These are phyloP conservation scores for Lordiphosa andalusiaca DNA, from an alignment of 2,888 invertebrate species.

Conservation along the genomic window DNA sequence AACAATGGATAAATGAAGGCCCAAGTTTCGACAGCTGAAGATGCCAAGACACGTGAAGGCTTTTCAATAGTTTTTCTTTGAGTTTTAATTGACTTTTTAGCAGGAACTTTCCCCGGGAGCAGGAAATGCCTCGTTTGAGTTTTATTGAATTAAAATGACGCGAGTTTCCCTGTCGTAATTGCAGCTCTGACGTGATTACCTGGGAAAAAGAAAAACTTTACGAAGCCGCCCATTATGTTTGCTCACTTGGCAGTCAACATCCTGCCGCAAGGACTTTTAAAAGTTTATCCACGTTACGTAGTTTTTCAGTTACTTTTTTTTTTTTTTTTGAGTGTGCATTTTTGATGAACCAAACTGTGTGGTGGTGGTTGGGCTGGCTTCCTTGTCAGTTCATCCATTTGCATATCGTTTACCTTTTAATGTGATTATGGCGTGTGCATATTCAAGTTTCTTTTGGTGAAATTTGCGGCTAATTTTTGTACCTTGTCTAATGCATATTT, in stretches of 20 bases:
- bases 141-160: conserved; percentile 68
- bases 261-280: conserved; percentile 57
- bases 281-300: conserved; percentile 20
- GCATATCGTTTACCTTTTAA: conserved; percentile 75
- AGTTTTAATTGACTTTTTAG: conserved; percentile 69
- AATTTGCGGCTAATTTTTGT: conserved; percentile 32
- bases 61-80: conserved; percentile 34
- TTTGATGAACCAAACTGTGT: conserved; percentile 60
- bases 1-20: conserved; percentile 39
- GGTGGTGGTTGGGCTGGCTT: conserved; percentile 36
- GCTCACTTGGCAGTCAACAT: conserved; percentile 22
- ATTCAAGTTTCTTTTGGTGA: conserved; percentile 52
- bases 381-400: conserved; percentile 73
- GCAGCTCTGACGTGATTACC: conserved; percentile 61
- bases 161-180: conserved; percentile 45
- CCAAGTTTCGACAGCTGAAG: conserved; percentile 52
- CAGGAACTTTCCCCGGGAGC: conserved; percentile 22
- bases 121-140: conserved; percentile 68
- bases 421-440: conserved; percentile 76
- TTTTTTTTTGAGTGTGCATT: conserved; percentile 56
- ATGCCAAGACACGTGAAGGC: conserved; percentile 14
- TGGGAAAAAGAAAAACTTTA: conserved; percentile 37
- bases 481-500: conserved; percentile 51
- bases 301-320: conserved; percentile 38
- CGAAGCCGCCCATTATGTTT: conserved; percentile 42